Base-by-base conservation (phyloP, 2,888 invertebrate genomes). In the Cylloceria caligata region DNA sequence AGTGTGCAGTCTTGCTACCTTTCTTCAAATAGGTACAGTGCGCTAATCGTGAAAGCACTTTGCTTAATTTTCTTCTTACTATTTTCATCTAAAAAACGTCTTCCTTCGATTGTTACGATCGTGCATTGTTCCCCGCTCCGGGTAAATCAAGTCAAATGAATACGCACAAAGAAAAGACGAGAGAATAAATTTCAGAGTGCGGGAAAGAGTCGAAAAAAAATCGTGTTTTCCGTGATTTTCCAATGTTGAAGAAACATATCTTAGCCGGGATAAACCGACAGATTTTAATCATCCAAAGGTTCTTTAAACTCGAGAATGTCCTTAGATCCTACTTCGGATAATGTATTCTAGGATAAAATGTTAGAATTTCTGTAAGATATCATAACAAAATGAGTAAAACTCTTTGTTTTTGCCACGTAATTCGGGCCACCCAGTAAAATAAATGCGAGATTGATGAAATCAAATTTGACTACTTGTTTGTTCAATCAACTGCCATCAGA, bases 1-100 rank as follows among this genome's bases (percentile, higher is more conserved):
- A 9, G 9, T 52, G 19, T 45, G 16, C n/a, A 45, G 80, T 71
- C 71, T 64, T 42, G 57, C 45, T 5, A 75, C 39, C 67, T 74
- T 52, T 57, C 55, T 64, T 49, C 68, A 64, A 42, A 78, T 68
- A n/a, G n/a, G n/a, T n/a, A 73, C 34, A 42, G 65, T 57, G 67
- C 79, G 71, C 71, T 67, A 75, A 82, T 76, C 74, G 74, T 13
- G 52, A 75, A 57, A 71, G 24, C 71, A 77, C 62, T 72, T 71
- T 30, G 69, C 57, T 30, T 36, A 45, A 73, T 16, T 60, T 36
- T 27, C 57, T 65, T 69, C 69, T 78, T 60, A 19, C 55, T 62
- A 34, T 52, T 67, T 39, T 42, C 60, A 68, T 62, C 62, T 34
- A 57, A 57, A 27, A 30, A 55, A n/a, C n/a, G 16, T 69, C 67